Base-by-base conservation (phyloP, 2,888 invertebrate species). In the Heterodera filipjevi region DNA sequence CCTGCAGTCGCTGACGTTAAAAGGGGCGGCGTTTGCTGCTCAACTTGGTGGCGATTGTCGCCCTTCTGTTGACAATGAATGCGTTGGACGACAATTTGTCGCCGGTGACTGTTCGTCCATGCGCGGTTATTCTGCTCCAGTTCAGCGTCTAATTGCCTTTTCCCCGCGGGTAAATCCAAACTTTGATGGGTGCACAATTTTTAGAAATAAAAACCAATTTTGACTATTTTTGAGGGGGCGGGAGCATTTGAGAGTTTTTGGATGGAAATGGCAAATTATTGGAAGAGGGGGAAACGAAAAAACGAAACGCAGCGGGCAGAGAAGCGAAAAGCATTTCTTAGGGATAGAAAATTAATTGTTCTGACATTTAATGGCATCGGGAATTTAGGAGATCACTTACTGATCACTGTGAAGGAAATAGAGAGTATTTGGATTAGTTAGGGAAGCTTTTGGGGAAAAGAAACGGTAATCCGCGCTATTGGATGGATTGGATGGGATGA, bases 121-220 rank as follows among this genome's bases (percentile, higher is more conserved):
- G 66, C 27, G 66, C 35, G 32, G 68, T 68, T 68, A 68, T 68
- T 68, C 68, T 68, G 68, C 68, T 35, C 68, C 68, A 68, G 32
- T 68, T 68, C 32, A 27, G 22, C 68, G 1, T 6, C 33, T 68
- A 68, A 68, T 68, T 68, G 68, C 68, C 35, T 32, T 35, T 19
- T n/a, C n/a, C 19, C 66, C 30, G 27, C n/a, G 64, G 27, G 16
- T 64, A 10, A 27, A 19, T 32, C 66, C 14, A 66, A 66, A 14
- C 33, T 6, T 16, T 22, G 68, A 27, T 22, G 27, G 68, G 30
- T 6, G 3, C 68, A 35, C 8, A 39, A 39, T 59, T 59, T 59
- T 49, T 53, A 22, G 59, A n/a, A 59, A 59, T n/a, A n/a, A 59
- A 59, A 59, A 59, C 59, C 59, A 59, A 22, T n/a, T n/a, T n/a